These are phyloP conservation scores for Eristalis tenax DNA, from an alignment of 2,888 invertebrate genomes.

Conservation along the genomic window DNA sequence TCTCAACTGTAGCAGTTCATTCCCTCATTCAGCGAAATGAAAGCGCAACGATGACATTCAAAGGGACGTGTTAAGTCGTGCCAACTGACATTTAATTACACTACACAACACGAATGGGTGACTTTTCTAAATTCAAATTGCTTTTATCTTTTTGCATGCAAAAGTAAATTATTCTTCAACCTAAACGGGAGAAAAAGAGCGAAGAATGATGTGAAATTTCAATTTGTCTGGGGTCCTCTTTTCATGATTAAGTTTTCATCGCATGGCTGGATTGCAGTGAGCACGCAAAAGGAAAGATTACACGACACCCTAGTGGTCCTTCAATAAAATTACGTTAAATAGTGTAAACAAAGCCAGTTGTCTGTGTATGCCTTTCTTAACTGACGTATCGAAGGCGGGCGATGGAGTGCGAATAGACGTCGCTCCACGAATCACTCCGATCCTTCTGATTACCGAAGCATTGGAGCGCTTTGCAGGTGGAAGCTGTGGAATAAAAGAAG, in stretches of 20 bases:
- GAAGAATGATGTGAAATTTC: slow-evolving; percentile 7
- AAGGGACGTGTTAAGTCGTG: slow-evolving; percentile 17
- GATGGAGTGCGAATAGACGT: too few species aligned
- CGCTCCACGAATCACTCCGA: too few species aligned
- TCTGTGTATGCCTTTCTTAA: too few species aligned
- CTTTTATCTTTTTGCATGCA: slow-evolving; percentile 9
- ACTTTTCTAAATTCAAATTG: slow-evolving; percentile 20
- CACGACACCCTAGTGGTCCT: too few species aligned
- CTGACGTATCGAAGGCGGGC: too few species aligned
- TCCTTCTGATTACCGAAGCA: too few species aligned
- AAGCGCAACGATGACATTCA: slow-evolving; percentile 13
- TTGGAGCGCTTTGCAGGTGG: too few species aligned
- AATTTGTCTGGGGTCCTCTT: neutral
- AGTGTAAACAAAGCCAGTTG: too few species aligned
- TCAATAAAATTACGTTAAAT: too few species aligned
- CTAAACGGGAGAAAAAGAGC: neutral
- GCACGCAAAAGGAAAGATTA: neutral
- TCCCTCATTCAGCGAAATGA: neutral
- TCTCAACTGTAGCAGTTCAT: slow-evolving; percentile 17
- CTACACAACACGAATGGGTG: slow-evolving; percentile 18
- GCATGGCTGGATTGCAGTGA: neutral
- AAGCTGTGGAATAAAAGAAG: too few species aligned
- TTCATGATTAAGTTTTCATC: neutral
- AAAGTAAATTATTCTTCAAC: neutral
- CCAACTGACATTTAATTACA: slow-evolving; percentile 54